phyloP scores from a whole-genome alignment of 2,113 vertebrate genomes.

The Gopherus evgoodei region DNA sequence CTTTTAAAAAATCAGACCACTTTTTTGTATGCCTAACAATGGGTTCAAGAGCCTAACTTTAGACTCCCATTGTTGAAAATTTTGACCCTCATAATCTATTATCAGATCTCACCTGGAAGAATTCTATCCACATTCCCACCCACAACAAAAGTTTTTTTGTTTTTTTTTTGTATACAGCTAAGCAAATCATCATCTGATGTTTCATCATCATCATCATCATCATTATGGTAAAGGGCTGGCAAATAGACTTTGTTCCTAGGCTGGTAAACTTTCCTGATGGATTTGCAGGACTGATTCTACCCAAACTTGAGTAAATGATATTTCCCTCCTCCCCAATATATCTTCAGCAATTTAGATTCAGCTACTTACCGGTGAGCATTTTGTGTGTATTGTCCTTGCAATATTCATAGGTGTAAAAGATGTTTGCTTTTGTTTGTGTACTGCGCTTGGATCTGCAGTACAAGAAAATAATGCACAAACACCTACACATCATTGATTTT shows the following conservation, averaged over 20 bases:
- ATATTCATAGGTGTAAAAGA: not conserved
- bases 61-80: not conserved
- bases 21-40: not conserved
- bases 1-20: accelerated
- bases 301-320: not conserved
- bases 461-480: not conserved
- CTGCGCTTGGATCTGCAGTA: not conserved
- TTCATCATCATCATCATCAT: not conserved
- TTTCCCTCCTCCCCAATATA: accelerated
- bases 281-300: not conserved
- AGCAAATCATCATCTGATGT: not conserved
- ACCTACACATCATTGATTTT: not conserved
- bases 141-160: not conserved
- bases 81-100: not conserved
- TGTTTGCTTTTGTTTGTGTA: not conserved
- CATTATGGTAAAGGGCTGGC: accelerated
- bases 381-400: not conserved
- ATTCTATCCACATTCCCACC: not conserved
- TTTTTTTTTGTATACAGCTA: not conserved
- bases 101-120: not conserved
- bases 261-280: not conserved
- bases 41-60: not conserved
- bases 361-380: not conserved
- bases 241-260: not conserved
- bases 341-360: conserved; percentile 1